Conservation (phyloP, 1,140 invertebrate genomes). For the Drosophila ambigua region DNA sequence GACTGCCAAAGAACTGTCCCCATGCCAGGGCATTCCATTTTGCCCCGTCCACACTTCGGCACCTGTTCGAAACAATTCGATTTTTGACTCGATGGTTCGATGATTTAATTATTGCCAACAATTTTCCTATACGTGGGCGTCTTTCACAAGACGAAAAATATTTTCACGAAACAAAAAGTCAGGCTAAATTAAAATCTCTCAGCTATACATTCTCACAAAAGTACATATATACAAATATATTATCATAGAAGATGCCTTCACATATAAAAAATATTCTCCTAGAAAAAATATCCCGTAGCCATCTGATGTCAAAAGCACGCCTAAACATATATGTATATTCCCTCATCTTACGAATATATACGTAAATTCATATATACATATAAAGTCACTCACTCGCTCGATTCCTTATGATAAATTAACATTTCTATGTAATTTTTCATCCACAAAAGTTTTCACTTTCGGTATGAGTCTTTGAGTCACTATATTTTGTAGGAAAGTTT, state of each 20-base stretch:
- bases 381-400: conserved; percentile 44
- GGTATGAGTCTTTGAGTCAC: conserved; percentile 20
- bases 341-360: conserved; percentile 4
- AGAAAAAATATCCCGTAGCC: conserved; percentile 62
- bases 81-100: conserved; percentile 65
- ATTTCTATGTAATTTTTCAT: conserved; percentile 68
- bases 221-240: conserved; percentile 18
- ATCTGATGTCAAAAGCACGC: conserved; percentile 72
- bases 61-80: conserved; percentile 79
- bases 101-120: conserved; percentile 74
- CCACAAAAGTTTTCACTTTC: conserved; percentile 56
- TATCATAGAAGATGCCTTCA: conserved; percentile 2
- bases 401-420: conserved; percentile 62
- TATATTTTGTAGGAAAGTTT: conserved; percentile 34
- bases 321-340: conserved; percentile 49
- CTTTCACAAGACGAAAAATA: conserved; percentile 26
- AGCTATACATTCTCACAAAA: conserved; percentile 2
- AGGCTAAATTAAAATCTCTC: conserved; percentile 45
- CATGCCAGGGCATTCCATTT: conserved; percentile 28
- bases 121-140: conserved; percentile 63
- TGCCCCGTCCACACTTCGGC: conserved; percentile 49
- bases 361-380: neutral
- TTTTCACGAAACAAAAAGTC: conserved; percentile 6
- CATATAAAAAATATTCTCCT: conserved; percentile 43
- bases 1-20: conserved; percentile 32